phyloP scores from a whole-genome alignment of 1,140 invertebrate species.

The Drosophila lini region DNA sequence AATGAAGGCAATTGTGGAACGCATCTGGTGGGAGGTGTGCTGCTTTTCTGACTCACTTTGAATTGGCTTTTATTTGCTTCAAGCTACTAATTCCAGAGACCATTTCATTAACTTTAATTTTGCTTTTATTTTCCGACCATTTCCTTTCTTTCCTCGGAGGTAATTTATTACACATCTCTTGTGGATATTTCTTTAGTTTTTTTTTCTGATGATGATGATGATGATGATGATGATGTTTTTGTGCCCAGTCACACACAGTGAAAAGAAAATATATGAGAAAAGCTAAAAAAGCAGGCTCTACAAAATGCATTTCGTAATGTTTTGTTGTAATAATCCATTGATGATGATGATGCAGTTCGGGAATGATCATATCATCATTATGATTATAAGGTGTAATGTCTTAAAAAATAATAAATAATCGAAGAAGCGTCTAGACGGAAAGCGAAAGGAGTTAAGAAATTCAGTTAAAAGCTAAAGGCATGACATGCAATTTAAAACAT shows the following conservation, averaged over 20 bases:
- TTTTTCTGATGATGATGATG: constrained; percentile 23
- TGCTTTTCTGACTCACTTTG: constrained; percentile 25
- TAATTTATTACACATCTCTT: constrained; percentile 75
- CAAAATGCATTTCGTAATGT: constrained; percentile 71
- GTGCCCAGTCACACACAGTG: constrained; percentile 5
- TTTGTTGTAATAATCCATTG: constrained; percentile 46
- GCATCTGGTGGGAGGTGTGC: constrained; percentile 31
- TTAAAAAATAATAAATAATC: not conserved
- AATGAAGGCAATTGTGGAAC: constrained; percentile 20
- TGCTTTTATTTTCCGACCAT: constrained; percentile 37
- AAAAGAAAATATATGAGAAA: constrained; percentile 27
- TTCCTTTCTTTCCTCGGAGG: constrained; percentile 24
- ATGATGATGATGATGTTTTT: constrained; percentile 31
- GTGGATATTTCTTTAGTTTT: constrained; percentile 36
- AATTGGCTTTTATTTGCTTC: constrained; percentile 16
- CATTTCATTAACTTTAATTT: constrained; percentile 58
- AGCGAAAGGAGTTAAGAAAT: constrained; percentile 29
- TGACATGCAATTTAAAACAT: constrained; percentile 16
- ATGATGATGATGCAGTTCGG: constrained; percentile 17
- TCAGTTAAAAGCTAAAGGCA: not conserved
- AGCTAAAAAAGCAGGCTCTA: constrained; percentile 44
- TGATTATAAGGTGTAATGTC: constrained; percentile 22
- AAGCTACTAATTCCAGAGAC: constrained; percentile 35
- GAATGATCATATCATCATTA: constrained; percentile 31
- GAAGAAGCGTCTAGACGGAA: constrained; percentile 34